These are phyloP conservation scores for Caenorhabditis sp. DNA, from an alignment of 2,888 invertebrate species.

Conservation along the genomic window DNA sequence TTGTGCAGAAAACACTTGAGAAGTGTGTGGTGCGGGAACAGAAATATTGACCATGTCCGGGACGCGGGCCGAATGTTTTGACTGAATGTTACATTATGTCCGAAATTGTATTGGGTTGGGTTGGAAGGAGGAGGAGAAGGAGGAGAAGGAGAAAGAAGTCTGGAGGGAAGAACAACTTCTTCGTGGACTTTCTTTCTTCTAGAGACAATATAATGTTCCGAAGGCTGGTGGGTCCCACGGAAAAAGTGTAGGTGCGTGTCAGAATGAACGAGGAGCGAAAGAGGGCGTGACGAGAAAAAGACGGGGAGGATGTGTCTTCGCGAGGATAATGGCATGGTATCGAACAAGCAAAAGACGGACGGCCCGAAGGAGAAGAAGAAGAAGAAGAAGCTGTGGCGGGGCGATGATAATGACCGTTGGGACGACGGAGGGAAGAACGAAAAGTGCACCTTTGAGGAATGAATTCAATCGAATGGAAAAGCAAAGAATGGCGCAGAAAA, in stretches of 20 bases:
- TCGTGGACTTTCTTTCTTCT: too few relatives aligned
- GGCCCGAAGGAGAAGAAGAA: too few relatives aligned
- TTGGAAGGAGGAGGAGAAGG: not conserved
- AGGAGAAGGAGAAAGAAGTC: not conserved
- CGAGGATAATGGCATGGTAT: constrained; percentile 63
- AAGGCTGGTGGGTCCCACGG: not conserved
- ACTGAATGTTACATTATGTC: constrained; percentile 5
- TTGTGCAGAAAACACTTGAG: constrained; percentile 55
- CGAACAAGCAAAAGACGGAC: constrained; percentile 37
- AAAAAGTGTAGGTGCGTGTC: constrained; percentile 45
- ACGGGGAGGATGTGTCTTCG: constrained; percentile 49
- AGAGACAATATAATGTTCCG: not conserved
- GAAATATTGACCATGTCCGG: constrained; percentile 57
- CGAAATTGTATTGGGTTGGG: constrained; percentile 42
- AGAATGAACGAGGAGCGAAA: constrained; percentile 40
- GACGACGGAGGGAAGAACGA: constrained; percentile 10
- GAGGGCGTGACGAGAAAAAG: constrained; percentile 61
- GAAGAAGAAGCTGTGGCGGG: constrained; percentile 33
- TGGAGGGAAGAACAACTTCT: too few relatives aligned
- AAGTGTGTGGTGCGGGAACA: constrained; percentile 46
- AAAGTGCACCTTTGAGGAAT: constrained; percentile 34
- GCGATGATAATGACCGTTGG: constrained; percentile 54
- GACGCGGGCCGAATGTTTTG: constrained; percentile 43
- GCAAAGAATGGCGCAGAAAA: constrained; percentile 7
- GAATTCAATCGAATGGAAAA: constrained; percentile 33